Base-by-base conservation (phyloP, 2,113 vertebrate genomes). In the Cephalopterus ornatus region DNA sequence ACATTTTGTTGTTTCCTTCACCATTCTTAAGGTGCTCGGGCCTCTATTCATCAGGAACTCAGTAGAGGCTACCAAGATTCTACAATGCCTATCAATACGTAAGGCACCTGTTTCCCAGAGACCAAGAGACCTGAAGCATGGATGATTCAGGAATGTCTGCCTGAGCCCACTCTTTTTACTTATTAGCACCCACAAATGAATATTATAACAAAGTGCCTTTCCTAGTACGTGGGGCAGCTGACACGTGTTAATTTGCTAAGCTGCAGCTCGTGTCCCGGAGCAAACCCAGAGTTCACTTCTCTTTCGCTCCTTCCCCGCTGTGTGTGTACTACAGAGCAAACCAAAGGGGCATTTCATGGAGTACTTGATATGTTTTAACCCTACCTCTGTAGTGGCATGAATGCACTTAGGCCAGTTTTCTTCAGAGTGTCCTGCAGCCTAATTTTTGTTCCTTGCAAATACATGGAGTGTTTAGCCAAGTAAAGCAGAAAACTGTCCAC, bases 181-280 rank as follows among this genome's bases (percentile, higher is more conserved):
- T 30, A 0, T 20, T 44, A 75, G 37, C 2, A 0, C 42, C 20
- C 33, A 41, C 7, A 26, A 8, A 13, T 3, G 21, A 30, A 27
- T 21, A 17, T 8, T 28, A 2, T 0, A 41, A 35, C 17, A 14
- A 62, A 49, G 22, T 44, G 28, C 28, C n/a, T 72, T 86, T 53
- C 30, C 71, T 49, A 6, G 21, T 6, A 0, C 3, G 3, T 0
- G 8, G 11, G 2, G 23, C 55, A 62, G 52, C 27, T 83, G 62
- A 42, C 22, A 41, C 20, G 12, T 13, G 35, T 39, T 24, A 10
- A 15, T 14, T 33, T 27, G 6, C 77, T 52, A 12, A 52, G 37
- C 12, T 53, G 23, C 37, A 79, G 66, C 41, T 28, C 16, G 5
- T 8, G 2, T 30, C 63, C 30, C 21, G 41, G 39, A 33, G 12